A percentile compares a stretch with the other conserved stretches of the same genome.
Conservation (phyloP, 1,140 invertebrate species). For the Lordiphosa clarofinis region DNA sequence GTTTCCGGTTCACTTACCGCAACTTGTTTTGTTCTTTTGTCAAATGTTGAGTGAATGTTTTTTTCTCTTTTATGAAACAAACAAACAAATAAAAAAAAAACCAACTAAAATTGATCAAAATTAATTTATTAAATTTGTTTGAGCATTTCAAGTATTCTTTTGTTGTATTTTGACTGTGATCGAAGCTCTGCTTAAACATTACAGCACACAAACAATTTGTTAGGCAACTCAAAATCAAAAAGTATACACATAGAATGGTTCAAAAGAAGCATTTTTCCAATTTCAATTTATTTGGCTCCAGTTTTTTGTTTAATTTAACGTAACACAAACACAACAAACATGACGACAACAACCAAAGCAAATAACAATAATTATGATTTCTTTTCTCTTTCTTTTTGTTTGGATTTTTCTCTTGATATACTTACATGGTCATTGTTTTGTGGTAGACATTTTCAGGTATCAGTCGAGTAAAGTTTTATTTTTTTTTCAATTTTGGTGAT, state of each 20-base stretch:
- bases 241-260: slow-evolving; percentile 51
- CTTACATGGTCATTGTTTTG: slow-evolving; percentile 50
- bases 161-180: slow-evolving; percentile 68
- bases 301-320: slow-evolving; percentile 23
- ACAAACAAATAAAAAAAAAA: slow-evolving; percentile 10
- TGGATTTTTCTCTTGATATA: slow-evolving; percentile 26
- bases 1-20: slow-evolving; percentile 69
- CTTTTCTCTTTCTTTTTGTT: slow-evolving; percentile 20
- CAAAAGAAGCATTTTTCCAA: slow-evolving; percentile 32
- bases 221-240: slow-evolving; percentile 52
- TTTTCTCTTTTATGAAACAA: slow-evolving; percentile 13
- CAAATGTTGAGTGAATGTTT: slow-evolving; percentile 41
- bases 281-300: slow-evolving; percentile 2
- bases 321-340: slow-evolving; percentile 72
- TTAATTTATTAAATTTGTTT: slow-evolving; percentile 1
- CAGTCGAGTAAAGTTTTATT: slow-evolving; percentile 40
- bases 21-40: slow-evolving; percentile 46
- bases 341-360: slow-evolving; percentile 75
- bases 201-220: slow-evolving; percentile 65
- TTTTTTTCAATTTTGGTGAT: slow-evolving; percentile 46
- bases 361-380: slow-evolving; percentile 72
- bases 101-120: slow-evolving; percentile 18
- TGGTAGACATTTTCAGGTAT: slow-evolving; percentile 39
- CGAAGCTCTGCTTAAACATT: slow-evolving; percentile 77
- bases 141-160: slow-evolving; percentile 52